phyloP scores from a whole-genome alignment of 2,113 vertebrate species.

The Nannobrachium achirus region DNA sequence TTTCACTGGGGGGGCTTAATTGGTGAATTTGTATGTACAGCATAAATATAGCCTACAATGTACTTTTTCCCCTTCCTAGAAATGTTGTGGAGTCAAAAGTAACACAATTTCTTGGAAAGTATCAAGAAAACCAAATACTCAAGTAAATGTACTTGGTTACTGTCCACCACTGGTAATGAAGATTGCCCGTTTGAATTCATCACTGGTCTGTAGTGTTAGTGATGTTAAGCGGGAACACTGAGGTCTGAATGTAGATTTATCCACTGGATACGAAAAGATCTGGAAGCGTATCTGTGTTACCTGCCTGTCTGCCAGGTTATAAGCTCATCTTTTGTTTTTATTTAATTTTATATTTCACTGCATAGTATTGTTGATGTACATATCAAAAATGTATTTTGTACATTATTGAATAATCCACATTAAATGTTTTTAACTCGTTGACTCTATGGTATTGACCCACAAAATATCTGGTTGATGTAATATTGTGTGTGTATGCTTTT shows the following conservation, averaged over 20 bases:
- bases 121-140: too few species aligned
- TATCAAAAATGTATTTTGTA: slow-evolving; percentile 59
- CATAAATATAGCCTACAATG: too few species aligned
- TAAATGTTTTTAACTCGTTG: slow-evolving; percentile 80
- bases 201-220: slow-evolving; percentile 23
- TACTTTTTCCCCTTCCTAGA: too few species aligned
- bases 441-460: slow-evolving; percentile 54
- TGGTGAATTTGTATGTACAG: too few species aligned
- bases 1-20: too few species aligned
- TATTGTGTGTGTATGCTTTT: too few species aligned
- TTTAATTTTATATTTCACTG: slow-evolving; percentile 27
- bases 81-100: too few species aligned
- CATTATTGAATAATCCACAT: slow-evolving; percentile 62
- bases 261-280: slow-evolving; percentile 3
- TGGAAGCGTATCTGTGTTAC: slow-evolving; percentile 1
- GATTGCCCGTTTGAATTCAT: background rate
- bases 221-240: too few species aligned
- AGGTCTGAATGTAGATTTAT: slow-evolving; percentile 70
- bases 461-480: too few species aligned
- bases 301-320: slow-evolving; percentile 1
- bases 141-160: too few species aligned
- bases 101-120: too few species aligned
- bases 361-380: slow-evolving; percentile 43
- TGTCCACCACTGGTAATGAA: background rate
- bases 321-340: background rate